Percentiles rank a stretch among this genome's conserved stretches.
phyloP scores from a whole-genome alignment of 2,113 vertebrate species.

The Stegostoma tigrinum region DNA sequence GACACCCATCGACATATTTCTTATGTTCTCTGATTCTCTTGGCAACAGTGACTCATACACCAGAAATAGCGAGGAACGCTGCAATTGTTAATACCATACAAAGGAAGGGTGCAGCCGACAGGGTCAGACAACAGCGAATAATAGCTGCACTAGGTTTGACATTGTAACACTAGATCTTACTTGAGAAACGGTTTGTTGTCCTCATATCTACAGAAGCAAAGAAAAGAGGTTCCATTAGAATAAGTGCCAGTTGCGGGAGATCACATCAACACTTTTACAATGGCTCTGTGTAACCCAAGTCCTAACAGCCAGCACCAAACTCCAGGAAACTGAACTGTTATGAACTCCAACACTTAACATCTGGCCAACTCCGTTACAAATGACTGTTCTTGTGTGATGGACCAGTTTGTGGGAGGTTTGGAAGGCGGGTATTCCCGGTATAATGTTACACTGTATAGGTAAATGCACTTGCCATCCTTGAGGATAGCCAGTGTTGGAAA shows the following conservation, averaged over 20 bases:
- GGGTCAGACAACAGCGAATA: neutral
- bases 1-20: neutral
- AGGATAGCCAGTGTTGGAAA: neutral
- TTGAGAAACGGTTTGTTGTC: slow-evolving; percentile 33
- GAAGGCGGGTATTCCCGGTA: too few relatives aligned
- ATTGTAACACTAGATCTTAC: slow-evolving; percentile 31
- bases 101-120: neutral
- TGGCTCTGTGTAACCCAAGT: slow-evolving; percentile 32
- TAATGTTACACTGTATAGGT: neutral
- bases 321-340: neutral
- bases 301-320: neutral
- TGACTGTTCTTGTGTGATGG: neutral
- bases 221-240: slow-evolving; percentile 34
- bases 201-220: slow-evolving; percentile 36
- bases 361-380: neutral
- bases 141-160: neutral
- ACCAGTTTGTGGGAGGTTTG: neutral
- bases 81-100: neutral
- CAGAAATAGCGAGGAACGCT: neutral
- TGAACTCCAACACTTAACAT: neutral
- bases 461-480: neutral
- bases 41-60: neutral
- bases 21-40: neutral
- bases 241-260: neutral
- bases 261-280: slow-evolving; percentile 6